Evolutionary conservation across 2,797 vertebrate species (phyloP).

Genomic region (Urocyon cinereoargenteus): DNA sequence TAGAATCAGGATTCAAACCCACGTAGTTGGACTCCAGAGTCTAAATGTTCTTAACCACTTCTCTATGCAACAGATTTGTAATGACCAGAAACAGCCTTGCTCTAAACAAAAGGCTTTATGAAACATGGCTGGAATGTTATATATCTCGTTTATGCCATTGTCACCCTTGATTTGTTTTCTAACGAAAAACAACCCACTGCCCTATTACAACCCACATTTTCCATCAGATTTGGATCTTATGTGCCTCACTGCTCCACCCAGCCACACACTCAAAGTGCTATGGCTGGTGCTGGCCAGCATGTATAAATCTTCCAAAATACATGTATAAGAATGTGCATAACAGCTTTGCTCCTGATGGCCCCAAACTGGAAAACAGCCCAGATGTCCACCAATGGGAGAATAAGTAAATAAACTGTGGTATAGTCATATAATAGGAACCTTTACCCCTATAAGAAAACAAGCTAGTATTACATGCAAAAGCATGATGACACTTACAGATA

Average conservation of each 20-base stretch:
- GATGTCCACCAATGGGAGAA: not conserved
- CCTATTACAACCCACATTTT: not conserved
- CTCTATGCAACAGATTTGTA: not conserved
- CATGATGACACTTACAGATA: not conserved
- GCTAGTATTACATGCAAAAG: not conserved
- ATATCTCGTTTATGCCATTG: not conserved
- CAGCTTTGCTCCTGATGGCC: not conserved
- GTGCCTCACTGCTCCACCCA: not conserved
- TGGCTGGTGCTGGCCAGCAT: not conserved
- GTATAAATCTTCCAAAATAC: not conserved
- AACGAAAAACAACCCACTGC: constrained; percentile 3
- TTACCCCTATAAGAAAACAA: not conserved
- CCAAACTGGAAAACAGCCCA: not conserved
- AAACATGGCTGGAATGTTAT: not conserved
- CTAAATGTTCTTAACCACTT: not conserved
- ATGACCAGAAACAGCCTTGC: not conserved
- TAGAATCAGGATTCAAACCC: not conserved
- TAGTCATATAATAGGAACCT: not conserved
- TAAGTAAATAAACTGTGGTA: not conserved
- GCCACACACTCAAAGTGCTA: not conserved
- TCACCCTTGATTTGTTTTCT: not conserved
- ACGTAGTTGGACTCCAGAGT: not conserved
- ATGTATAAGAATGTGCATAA: not conserved
- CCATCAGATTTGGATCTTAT: not conserved
- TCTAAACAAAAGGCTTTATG: not conserved